A percentile compares a stretch with the other conserved stretches of the same genome.
These are phyloP conservation scores for Pelodiscus sinensis DNA, from an alignment of 2,113 vertebrate species.

Conservation along the genomic window DNA sequence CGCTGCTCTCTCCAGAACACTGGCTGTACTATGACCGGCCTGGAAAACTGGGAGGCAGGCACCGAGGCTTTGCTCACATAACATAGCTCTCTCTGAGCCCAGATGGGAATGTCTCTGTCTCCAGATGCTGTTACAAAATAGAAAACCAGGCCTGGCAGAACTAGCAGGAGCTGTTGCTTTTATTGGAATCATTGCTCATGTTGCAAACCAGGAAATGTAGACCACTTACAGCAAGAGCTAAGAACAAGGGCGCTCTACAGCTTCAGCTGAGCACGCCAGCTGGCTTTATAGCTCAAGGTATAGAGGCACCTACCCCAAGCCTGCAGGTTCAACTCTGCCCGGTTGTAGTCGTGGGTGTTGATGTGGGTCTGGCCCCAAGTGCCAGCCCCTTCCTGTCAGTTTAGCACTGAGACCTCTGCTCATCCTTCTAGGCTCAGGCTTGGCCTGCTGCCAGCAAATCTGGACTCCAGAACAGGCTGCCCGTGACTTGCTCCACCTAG, in stretches of 20 bases:
- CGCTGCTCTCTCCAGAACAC: slow-evolving; percentile 11
- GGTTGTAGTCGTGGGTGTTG: neutral
- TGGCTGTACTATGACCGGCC: slow-evolving; percentile 6
- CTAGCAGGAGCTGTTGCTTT: slow-evolving; percentile 6
- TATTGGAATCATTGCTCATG: neutral
- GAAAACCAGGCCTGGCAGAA: slow-evolving; percentile 1
- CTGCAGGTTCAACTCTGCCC: no score
- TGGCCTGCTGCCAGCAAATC: no score
- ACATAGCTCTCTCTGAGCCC: slow-evolving; percentile 47
- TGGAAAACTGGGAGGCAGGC: neutral
- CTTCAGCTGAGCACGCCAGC: no score
- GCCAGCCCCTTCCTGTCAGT: neutral
- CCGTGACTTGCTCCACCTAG: no score
- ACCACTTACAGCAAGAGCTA: no score
- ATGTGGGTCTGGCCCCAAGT: neutral
- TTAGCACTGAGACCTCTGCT: fast-evolving
- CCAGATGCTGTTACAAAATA: neutral
- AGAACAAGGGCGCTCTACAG: no score
- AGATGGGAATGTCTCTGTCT: slow-evolving; percentile 27
- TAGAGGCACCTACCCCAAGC: no score
- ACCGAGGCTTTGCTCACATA: slow-evolving; percentile 13
- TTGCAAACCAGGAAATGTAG: neutral
- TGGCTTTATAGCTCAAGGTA: no score
- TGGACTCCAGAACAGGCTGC: no score
- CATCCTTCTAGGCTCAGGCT: fast-evolving